Evolutionary conservation across 2,888 invertebrate species (phyloP).

Genomic region (Teinopalpus imperialis): DNA sequence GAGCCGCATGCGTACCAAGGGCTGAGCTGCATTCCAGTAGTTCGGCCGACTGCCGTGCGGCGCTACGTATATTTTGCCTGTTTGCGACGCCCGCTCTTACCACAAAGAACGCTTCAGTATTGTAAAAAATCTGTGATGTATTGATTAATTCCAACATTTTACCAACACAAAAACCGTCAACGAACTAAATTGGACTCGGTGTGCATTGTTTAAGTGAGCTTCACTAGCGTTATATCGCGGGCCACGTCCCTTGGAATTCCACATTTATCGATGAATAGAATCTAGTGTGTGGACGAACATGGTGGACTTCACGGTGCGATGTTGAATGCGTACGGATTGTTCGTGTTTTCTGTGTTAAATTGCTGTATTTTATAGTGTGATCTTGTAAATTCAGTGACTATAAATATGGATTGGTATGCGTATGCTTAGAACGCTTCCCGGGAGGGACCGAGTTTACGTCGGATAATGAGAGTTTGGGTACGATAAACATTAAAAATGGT

Average conservation of each 20-base stretch:
- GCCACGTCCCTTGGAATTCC: constrained; percentile 80
- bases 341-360: constrained; percentile 66
- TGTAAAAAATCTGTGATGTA: constrained; percentile 82
- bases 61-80: constrained; percentile 48
- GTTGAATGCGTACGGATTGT: constrained; percentile 63
- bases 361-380: constrained; percentile 43
- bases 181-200: constrained; percentile 40
- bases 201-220: constrained; percentile 46
- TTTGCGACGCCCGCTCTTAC: constrained; percentile 61
- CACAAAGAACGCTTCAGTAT: constrained; percentile 79
- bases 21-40: constrained; percentile 75
- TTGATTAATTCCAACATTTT: constrained; percentile 78
- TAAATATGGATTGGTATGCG: constrained; percentile 72
- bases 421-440: constrained; percentile 33
- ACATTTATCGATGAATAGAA: constrained; percentile 80
- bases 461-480: constrained; percentile 58
- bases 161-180: constrained; percentile 51
- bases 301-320: constrained; percentile 66
- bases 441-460: constrained; percentile 40
- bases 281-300: constrained; percentile 74
- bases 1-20: constrained; percentile 71
- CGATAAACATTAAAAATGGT: constrained; percentile 70
- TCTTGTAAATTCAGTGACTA: constrained; percentile 40
- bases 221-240: constrained; percentile 52
- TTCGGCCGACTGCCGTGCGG: constrained; percentile 66